Evolutionary conservation across 2,113 vertebrate genomes (phyloP).

Genomic region (Climacteris rufus): DNA sequence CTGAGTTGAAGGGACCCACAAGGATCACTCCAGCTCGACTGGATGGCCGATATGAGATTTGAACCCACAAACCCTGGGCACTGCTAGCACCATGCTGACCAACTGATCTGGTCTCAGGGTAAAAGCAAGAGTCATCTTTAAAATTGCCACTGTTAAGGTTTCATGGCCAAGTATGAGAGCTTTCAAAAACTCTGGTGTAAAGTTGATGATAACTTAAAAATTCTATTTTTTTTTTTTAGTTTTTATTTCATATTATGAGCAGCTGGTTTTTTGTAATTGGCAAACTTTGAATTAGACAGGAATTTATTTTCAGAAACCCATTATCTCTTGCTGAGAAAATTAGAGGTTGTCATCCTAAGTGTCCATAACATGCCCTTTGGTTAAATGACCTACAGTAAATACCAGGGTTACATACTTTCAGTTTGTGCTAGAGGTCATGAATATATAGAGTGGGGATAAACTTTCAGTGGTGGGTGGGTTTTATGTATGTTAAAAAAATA

Average conservation of each 20-base stretch:
- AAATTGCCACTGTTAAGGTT: neutral
- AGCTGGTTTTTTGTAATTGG: neutral
- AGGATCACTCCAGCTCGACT: neutral
- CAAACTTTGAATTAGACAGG: neutral
- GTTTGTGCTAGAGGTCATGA: neutral
- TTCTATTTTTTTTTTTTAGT: neutral
- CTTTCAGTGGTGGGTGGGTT: neutral
- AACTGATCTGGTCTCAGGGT: neutral
- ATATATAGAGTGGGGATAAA: neutral
- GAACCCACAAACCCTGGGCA: neutral
- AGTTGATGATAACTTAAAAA: neutral
- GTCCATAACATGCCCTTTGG: neutral
- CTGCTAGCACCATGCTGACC: neutral
- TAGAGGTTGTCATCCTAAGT: neutral
- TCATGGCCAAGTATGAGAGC: neutral
- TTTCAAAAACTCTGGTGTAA: neutral
- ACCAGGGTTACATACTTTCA: neutral
- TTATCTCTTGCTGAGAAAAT: conserved; percentile 1
- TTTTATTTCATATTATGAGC: neutral
- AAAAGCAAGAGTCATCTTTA: neutral
- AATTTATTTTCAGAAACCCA: neutral
- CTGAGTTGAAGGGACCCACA: neutral
- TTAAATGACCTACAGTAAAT: neutral
- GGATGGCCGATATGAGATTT: neutral
- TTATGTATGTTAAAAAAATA: neutral